phyloP scores from a whole-genome alignment of 2,888 invertebrate species.

The Lamellibrachia satsuma region DNA sequence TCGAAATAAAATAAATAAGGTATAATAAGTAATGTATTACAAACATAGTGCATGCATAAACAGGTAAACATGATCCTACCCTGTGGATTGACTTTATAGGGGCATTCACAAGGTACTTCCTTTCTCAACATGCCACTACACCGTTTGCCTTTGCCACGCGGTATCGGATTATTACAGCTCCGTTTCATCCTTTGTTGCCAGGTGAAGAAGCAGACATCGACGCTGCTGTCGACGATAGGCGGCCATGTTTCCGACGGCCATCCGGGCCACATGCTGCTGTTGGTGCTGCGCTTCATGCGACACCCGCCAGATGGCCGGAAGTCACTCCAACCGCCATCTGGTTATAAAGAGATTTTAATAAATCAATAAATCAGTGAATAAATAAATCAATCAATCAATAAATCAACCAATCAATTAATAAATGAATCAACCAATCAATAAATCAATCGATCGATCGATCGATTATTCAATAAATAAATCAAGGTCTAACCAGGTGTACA shows the following conservation, averaged over 20 bases:
- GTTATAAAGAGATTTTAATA: not conserved
- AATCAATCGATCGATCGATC: no score
- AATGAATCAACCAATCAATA: no score
- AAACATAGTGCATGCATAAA: no score
- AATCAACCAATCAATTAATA: no score
- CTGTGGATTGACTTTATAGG: not conserved
- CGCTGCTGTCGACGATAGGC: not conserved
- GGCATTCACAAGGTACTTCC: not conserved
- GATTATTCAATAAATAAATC: no score
- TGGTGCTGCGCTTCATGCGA: not conserved
- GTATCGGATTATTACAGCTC: not conserved
- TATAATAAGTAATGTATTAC: no score
- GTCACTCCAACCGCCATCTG: slow-evolving; percentile 20
- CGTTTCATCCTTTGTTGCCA: slow-evolving; percentile 12
- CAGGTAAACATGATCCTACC: not conserved
- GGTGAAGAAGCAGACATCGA: slow-evolving; percentile 17
- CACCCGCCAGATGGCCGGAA: not conserved
- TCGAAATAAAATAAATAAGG: no score
- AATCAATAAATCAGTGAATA: no score
- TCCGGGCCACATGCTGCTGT: not conserved
- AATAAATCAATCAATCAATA: no score
- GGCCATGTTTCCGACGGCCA: slow-evolving; percentile 14
- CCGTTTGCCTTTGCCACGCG: not conserved
- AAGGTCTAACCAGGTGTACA: no score
- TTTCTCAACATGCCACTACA: not conserved